Conservation (phyloP, 2,113 vertebrate species). For the Brachirus orientalis region DNA sequence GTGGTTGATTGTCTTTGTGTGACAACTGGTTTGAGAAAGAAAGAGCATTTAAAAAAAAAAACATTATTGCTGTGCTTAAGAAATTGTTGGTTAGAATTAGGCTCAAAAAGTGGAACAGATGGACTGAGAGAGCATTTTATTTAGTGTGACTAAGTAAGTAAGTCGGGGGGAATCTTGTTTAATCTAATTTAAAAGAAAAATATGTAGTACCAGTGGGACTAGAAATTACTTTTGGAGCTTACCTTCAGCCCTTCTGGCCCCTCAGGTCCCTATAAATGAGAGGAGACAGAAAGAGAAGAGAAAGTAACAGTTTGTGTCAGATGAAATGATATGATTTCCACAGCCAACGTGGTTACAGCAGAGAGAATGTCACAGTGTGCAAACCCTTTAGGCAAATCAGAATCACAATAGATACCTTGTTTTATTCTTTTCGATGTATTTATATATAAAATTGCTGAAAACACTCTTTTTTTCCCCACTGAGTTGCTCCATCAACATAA, state of each 20-base stretch:
- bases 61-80: slow-evolving; percentile 15
- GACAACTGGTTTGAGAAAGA: too few relatives aligned
- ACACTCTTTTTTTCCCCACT: slow-evolving; percentile 31
- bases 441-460: slow-evolving; percentile 17
- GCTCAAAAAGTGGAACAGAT: background rate
- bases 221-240: slow-evolving; percentile 62
- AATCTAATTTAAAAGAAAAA: slow-evolving; percentile 19
- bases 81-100: slow-evolving; percentile 6
- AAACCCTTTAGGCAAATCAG: slow-evolving; percentile 60
- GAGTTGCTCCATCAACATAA: slow-evolving; percentile 44
- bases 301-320: slow-evolving; percentile 52
- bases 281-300: slow-evolving; percentile 8
- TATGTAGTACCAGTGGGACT: slow-evolving; percentile 12
- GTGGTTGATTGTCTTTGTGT: too few relatives aligned
- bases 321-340: slow-evolving; percentile 80
- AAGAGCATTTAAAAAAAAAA: slow-evolving; percentile 7
- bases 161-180: slow-evolving; percentile 8
- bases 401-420: slow-evolving; percentile 66
- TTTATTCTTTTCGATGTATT: slow-evolving; percentile 41
- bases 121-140: background rate
- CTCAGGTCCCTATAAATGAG: slow-evolving; percentile 87
- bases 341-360: slow-evolving; percentile 70
- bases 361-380: slow-evolving; percentile 57
- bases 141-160: background rate
- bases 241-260: slow-evolving; percentile 94